Conservation (phyloP, 2,888 invertebrate species). For the Aproaerema taeniolella region DNA sequence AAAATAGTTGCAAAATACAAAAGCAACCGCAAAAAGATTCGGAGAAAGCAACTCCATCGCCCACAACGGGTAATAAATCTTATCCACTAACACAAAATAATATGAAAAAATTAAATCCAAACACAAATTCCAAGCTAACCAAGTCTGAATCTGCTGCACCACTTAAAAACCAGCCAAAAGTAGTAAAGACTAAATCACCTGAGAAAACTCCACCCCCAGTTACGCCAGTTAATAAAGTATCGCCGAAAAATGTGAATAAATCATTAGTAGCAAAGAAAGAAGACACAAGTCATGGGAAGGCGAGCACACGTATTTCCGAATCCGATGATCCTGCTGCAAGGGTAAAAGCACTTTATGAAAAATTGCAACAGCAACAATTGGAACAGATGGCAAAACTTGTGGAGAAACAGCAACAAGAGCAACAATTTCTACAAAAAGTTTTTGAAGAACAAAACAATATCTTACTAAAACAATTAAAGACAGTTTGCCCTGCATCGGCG, state of each 20-base stretch:
- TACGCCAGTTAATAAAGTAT: background rate
- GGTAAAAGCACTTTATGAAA: constrained; percentile 63
- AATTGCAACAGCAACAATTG: constrained; percentile 80
- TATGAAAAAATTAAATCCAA: background rate
- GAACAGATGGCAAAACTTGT: constrained; percentile 79
- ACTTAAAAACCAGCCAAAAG: background rate
- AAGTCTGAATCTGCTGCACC: constrained; percentile 1
- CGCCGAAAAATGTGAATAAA: too few relatives aligned
- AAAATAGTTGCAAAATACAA: too few relatives aligned
- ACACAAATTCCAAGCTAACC: background rate
- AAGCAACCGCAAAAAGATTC: too few relatives aligned
- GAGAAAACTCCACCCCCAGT: background rate
- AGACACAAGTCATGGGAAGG: constrained; percentile 6
- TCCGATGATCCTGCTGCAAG: constrained; percentile 52
- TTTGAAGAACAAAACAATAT: constrained; percentile 82
- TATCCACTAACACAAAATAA: background rate
- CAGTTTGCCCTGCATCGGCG: constrained; percentile 52
- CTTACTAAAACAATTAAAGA: constrained; percentile 69
- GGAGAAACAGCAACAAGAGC: constrained; percentile 80
- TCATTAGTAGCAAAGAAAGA: constrained; percentile 21
- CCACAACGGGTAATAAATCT: too few relatives aligned
- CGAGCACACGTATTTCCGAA: constrained; percentile 27
- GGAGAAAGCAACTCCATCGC: constrained; percentile 14
- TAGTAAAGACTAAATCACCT: background rate
- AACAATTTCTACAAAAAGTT: constrained; percentile 77